Conservation (phyloP, 2,113 vertebrate species). For the Pica pica region DNA sequence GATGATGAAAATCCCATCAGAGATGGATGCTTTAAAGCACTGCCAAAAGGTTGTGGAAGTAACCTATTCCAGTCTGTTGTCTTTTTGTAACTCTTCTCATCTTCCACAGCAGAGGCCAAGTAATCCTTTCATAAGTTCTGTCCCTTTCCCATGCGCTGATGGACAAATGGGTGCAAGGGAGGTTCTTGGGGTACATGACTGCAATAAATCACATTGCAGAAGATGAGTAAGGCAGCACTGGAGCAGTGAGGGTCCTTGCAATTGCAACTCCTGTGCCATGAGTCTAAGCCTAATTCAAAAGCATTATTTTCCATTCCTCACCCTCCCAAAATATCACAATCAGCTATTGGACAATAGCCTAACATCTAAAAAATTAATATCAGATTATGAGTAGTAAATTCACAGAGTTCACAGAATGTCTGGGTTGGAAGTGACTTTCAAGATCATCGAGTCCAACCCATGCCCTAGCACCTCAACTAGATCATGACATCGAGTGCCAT, state of each 20-base stretch:
- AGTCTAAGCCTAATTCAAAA: not conserved
- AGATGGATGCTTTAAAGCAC: not conserved
- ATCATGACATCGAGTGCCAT: too few relatives aligned
- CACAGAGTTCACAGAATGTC: too few relatives aligned
- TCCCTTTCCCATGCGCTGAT: not conserved
- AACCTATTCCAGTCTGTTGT: not conserved
- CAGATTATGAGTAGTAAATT: not conserved
- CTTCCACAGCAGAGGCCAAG: not conserved
- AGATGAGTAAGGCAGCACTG: not conserved
- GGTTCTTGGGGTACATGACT: not conserved
- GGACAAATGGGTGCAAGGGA: not conserved
- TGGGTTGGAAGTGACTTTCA: too few relatives aligned
- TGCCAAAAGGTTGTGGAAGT: not conserved
- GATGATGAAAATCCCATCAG: not conserved
- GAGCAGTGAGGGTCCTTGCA: not conserved
- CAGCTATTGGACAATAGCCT: not conserved
- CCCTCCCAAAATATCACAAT: not conserved
- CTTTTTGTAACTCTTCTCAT: not conserved
- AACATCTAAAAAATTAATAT: not conserved
- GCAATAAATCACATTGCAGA: not conserved
- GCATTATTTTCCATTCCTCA: not conserved
- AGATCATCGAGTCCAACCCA: too few relatives aligned
- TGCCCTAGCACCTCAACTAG: too few relatives aligned
- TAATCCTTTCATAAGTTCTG: not conserved
- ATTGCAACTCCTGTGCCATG: not conserved